Conservation (phyloP, 2,888 invertebrate genomes). For the Aphrophora alni region DNA sequence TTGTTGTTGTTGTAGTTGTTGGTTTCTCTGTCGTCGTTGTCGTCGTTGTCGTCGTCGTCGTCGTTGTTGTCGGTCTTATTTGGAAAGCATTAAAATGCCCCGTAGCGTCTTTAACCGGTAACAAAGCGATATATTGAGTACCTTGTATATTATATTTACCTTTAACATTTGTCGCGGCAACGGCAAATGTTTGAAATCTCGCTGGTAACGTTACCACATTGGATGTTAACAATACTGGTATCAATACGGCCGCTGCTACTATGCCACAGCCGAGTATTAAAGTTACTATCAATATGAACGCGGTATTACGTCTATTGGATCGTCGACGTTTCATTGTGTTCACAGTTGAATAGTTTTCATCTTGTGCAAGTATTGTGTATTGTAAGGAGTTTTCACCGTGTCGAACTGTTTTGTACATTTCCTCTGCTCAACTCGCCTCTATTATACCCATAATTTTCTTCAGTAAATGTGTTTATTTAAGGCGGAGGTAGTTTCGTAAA, state of each 20-base stretch:
- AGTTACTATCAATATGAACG: constrained; percentile 52
- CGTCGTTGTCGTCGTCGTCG: constrained; percentile 24
- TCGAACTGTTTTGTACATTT: constrained; percentile 76
- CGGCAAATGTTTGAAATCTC: constrained; percentile 50
- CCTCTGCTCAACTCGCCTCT: neutral
- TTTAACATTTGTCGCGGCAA: constrained; percentile 47
- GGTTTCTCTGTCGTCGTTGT: constrained; percentile 14
- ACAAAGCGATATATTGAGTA: constrained; percentile 49
- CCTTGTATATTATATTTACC: constrained; percentile 45
- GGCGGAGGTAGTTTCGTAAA: no score
- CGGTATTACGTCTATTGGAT: constrained; percentile 50
- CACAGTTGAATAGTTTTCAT: constrained; percentile 61
- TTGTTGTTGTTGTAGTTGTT: constrained; percentile 14
- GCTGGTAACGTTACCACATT: constrained; percentile 54
- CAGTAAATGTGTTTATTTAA: no score
- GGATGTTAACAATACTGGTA: constrained; percentile 54
- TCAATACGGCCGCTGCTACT: constrained; percentile 54
- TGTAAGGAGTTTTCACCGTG: constrained; percentile 77
- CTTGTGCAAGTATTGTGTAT: constrained; percentile 76
- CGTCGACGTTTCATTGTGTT: constrained; percentile 37
- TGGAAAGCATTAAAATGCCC: constrained; percentile 35
- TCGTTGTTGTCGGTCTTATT: constrained; percentile 19
- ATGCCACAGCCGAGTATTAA: constrained; percentile 52
- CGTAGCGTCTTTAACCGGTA: constrained; percentile 48
- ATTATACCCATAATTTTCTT: neutral